Evolutionary conservation across 2,113 vertebrate genomes (phyloP), one percentile per base, ranked within the genome.

Genomic region (Oenanthe oenanthe): DNA sequence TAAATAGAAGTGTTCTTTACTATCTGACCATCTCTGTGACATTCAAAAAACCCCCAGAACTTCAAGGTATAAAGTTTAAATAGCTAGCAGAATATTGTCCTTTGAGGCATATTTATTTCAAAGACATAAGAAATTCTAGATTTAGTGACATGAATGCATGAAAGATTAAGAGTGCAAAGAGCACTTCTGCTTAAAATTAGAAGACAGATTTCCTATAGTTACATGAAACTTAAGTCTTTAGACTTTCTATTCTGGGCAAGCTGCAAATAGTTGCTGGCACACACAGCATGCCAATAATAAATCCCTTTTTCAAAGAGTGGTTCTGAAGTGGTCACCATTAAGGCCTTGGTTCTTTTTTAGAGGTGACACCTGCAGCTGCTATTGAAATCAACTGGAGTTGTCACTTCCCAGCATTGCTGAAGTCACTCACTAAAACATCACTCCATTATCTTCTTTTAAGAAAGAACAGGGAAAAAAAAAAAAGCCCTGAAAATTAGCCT

Each of bases 181-280:
- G 71, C 16, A 83, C 57, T 95, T 90, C 89, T 93, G 79, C 93
- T 96, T 96, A 96, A 86, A 93, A 71, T 93, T 88, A 94, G 88
- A 92, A 86, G 75, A 86, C 7, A 63, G 66, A 91, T 96, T 97
- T 95, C 81, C 92, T 96, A 80, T 85, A 94, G 85, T 92, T 97
- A 95, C 51, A 94, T 96, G 90, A 96, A 97, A 96, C 92, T 90
- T 92, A 96, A 96, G 91, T 95, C 95, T 97, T 96, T 95, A 95
- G 89, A 78, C 89, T 83, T 93, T 94, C 93, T 94, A 95, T 96
- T 97, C 73, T 67, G 60, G 67, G 94, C 88, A 93, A 94, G 95
- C 95, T 96, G 82, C 94, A 97, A 96, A 95, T 96, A 96, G 93
- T 96, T 95, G 93, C 88, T 97, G 95, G 94, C 90, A 94, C 93